These are phyloP conservation scores for Desmodus rotundus DNA, from an alignment of 2,113 vertebrate species.

Conservation along the genomic window DNA sequence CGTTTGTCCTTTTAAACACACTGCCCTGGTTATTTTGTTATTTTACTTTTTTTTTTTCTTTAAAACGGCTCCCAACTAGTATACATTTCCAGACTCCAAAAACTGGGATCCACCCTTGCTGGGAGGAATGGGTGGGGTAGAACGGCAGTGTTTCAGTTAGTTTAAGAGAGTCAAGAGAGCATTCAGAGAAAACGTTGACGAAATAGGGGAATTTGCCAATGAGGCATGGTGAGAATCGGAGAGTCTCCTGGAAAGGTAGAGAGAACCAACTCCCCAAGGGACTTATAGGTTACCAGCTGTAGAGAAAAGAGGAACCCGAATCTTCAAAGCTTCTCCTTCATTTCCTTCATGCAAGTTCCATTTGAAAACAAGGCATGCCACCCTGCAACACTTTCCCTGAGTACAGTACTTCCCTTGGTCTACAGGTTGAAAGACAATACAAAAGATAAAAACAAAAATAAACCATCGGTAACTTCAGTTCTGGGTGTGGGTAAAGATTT, in stretches of 20 bases:
- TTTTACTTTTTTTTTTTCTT: background rate
- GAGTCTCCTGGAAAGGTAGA: background rate
- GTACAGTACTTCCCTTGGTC: background rate
- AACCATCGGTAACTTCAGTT: background rate
- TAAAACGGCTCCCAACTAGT: background rate
- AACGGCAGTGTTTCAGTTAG: background rate
- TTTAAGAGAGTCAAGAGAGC: background rate
- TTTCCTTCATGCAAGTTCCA: background rate
- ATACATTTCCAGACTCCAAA: background rate
- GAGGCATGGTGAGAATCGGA: background rate
- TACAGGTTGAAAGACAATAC: background rate
- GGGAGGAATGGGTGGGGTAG: background rate
- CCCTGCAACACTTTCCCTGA: background rate
- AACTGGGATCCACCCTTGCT: background rate
- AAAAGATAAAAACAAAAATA: constrained; percentile 2
- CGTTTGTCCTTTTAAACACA: background rate
- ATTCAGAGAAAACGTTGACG: background rate
- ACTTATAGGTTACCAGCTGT: background rate
- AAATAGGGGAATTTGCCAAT: background rate
- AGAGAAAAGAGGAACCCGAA: background rate
- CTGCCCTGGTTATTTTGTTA: background rate
- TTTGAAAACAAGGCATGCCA: background rate
- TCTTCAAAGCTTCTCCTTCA: background rate
- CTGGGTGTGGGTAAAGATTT: background rate
- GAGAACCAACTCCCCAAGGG: background rate